A percentile compares a stretch with the other conserved stretches of the same genome.
These are phyloP conservation scores for Oncorhynchus keta DNA, from an alignment of 2,113 vertebrate genomes.

Conservation along the genomic window DNA sequence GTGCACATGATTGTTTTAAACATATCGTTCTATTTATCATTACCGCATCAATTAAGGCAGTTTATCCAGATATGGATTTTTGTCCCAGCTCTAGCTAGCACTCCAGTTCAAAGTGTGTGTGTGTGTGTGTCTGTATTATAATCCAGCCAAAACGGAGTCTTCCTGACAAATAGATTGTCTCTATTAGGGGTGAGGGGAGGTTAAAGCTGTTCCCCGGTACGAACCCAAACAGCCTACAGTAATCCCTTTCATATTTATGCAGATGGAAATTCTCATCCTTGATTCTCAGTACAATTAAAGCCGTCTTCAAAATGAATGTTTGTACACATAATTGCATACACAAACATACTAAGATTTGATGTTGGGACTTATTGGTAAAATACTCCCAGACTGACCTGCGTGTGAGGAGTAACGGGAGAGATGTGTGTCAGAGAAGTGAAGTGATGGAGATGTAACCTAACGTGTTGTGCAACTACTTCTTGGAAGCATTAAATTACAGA, in stretches of 20 bases:
- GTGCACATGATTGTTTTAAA: no score
- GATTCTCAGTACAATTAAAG: constrained; percentile 66
- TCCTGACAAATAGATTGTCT: constrained; percentile 33
- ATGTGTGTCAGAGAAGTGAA: no score
- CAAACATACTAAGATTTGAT: neutral
- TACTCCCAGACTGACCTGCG: no score
- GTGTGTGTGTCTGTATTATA: neutral
- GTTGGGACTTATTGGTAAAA: no score
- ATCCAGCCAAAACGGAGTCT: constrained; percentile 40
- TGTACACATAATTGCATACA: constrained; percentile 10
- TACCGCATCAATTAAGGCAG: no score
- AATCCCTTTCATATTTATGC: constrained; percentile 65
- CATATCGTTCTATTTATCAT: no score
- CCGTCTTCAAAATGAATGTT: constrained; percentile 51
- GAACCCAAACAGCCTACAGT: constrained; percentile 27
- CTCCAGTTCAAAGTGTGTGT: constrained; percentile 55
- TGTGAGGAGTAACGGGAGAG: no score
- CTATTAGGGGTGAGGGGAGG: constrained; percentile 28
- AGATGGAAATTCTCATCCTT: constrained; percentile 57
- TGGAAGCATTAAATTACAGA: no score
- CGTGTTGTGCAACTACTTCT: no score
- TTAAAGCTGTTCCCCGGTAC: constrained; percentile 11
- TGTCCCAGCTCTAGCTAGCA: neutral
- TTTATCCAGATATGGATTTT: no score
- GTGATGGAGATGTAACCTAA: no score